A percentile compares a stretch with the other conserved stretches of the same genome.
Evolutionary conservation across 2,797 vertebrate genomes (phyloP).

Genomic region (Paramormyrops hopkinsi): DNA sequence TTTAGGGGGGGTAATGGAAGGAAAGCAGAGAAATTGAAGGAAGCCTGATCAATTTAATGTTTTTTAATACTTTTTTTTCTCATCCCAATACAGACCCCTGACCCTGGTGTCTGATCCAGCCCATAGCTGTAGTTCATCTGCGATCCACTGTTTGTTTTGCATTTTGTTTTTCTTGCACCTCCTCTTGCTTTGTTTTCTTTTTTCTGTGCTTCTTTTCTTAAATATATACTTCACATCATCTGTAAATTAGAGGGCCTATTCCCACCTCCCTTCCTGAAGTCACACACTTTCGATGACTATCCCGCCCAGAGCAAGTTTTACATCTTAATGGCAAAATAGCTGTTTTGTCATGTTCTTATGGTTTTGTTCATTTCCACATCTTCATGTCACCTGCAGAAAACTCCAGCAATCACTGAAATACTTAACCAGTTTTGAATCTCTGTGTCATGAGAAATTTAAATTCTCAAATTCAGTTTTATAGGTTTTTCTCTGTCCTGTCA

Average conservation of each 20-base stretch:
- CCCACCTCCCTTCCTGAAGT: not conserved
- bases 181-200: not conserved
- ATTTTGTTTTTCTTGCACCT: not conserved
- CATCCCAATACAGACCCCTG: not conserved
- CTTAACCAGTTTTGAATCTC: not conserved
- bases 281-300: not conserved
- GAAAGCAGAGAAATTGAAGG: not conserved
- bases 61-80: not conserved
- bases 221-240: not conserved
- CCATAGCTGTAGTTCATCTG: not conserved
- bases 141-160: not conserved
- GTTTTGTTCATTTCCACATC: not conserved
- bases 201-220: not conserved
- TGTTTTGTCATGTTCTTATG: not conserved
- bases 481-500: not conserved
- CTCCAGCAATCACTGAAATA: not conserved
- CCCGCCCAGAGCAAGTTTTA: not conserved
- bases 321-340: not conserved
- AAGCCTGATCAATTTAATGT: not conserved
- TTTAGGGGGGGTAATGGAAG: not conserved
- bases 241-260: not conserved
- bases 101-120: not conserved
- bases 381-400: not conserved
- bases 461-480: not conserved
- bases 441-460: not conserved